These are phyloP conservation scores for Lipotes vexillifer DNA, from an alignment of 2,113 vertebrate species.

Conservation along the genomic window DNA sequence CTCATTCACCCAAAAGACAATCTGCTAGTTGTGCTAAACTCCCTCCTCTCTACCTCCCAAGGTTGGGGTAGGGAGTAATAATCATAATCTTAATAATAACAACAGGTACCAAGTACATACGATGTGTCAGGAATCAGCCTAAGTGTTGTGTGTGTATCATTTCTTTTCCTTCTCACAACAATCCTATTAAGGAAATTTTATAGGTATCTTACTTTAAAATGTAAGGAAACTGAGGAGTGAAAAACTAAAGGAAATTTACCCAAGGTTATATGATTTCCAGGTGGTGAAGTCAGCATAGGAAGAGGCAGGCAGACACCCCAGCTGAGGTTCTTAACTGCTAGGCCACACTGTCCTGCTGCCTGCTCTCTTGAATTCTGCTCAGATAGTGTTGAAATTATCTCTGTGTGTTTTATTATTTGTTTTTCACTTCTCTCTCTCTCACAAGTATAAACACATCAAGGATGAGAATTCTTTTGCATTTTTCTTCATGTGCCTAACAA, in stretches of 20 bases:
- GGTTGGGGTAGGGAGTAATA: background rate
- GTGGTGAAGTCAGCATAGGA: background rate
- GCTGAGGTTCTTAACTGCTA: background rate
- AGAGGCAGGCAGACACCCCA: background rate
- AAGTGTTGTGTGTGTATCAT: background rate
- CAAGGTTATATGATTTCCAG: background rate
- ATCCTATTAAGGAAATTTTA: background rate
- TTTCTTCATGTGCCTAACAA: background rate
- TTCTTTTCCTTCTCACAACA: background rate
- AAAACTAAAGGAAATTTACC: background rate
- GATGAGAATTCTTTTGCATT: background rate
- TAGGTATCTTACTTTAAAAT: background rate
- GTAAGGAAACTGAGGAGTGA: background rate
- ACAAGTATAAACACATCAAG: background rate
- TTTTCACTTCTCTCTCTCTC: background rate
- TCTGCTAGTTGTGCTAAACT: background rate
- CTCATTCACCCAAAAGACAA: background rate
- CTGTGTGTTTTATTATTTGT: background rate
- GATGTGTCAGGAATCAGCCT: background rate
- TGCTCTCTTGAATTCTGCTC: background rate
- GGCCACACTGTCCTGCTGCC: fast-evolving
- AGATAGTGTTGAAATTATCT: background rate
- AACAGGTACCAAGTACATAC: background rate
- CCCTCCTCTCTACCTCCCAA: background rate
- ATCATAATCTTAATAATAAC: background rate